Base-by-base conservation (phyloP, 2,797 vertebrate species). In the Remorina albescens region DNA sequence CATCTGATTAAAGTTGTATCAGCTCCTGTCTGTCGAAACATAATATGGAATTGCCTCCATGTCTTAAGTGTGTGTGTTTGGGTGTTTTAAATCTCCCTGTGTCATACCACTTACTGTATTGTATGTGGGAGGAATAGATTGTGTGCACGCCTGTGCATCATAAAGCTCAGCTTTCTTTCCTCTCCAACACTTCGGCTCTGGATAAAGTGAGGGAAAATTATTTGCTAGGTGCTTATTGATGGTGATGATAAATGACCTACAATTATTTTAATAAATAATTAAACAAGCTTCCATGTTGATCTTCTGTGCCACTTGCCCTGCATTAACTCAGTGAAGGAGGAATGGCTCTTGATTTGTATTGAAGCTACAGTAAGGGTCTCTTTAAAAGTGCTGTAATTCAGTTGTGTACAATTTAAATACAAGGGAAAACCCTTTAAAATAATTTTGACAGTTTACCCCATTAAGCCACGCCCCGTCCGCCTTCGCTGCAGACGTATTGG, bases 341-440 rank as follows among this genome's bases (percentile, higher is more conserved):
- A 58, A 21, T 10, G 47, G n/a, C 41, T 57, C 32, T 56, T 56
- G 25, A 68, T 28, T 63, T 63, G 30, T 19, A 32, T 77, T 49
- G 59, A 50, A 54, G 15, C 56, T 58, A 37, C 46, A 74, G 80
- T 62, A 5, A 67, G 66, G 81, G 73, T 85, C 84, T 84, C 85
- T 88, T 91, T 88, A 89, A 88, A 90, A 88, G 85, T 81, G 42
- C 66, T 75, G 81, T 79, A 75, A 81, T 88, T 90, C 83, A 75
- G 55, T 80, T 89, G 85, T 90, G 86, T 81, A 88, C 83, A 91
- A 90, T 90, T 89, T 89, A 90, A 91, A 94, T 89, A 90, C 94
- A 95, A 97, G 96, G 96, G 96, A 97, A 96, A 97, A 97, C 97
- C 97, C 94, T 94, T 94, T 97, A 96, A 94, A 93, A 97, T 96